Conservation (phyloP, 1,140 invertebrate species). For the Contarinia nasturtii region DNA sequence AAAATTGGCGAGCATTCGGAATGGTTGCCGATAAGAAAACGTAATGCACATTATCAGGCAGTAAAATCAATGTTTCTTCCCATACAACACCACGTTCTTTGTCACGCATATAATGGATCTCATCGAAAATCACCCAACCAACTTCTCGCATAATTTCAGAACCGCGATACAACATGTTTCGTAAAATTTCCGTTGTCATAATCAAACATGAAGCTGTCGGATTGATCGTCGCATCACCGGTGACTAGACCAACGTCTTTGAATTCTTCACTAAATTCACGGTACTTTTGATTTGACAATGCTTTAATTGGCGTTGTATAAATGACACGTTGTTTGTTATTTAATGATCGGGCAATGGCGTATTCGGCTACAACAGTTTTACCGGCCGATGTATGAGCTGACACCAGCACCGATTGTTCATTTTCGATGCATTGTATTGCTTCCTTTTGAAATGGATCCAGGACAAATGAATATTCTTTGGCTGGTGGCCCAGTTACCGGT, state of each 20-base stretch:
- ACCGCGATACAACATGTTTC: slow-evolving; percentile 97
- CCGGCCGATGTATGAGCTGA: slow-evolving; percentile 99
- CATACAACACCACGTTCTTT: slow-evolving; percentile 98
- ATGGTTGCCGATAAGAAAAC: slow-evolving; percentile 99
- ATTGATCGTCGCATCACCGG: slow-evolving; percentile 98
- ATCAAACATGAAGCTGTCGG: slow-evolving; percentile 93
- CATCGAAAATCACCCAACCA: slow-evolving; percentile 99
- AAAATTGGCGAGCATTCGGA: slow-evolving; percentile 95
- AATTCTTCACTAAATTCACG: slow-evolving; percentile 97
- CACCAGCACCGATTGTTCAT: slow-evolving; percentile 92
- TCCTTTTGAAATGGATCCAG: slow-evolving; percentile 98
- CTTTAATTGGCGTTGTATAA: slow-evolving; percentile 99
- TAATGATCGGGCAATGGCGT: slow-evolving; percentile 40
- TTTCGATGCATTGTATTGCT: slow-evolving; percentile 93
- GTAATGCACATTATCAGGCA: slow-evolving; percentile 96
- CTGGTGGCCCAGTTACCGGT: slow-evolving; percentile 40
- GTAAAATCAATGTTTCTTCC: slow-evolving; percentile 94
- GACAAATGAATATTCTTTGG: slow-evolving; percentile 86
- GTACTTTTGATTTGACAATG: slow-evolving; percentile 98
- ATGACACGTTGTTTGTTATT: slow-evolving; percentile 76
- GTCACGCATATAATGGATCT: slow-evolving; percentile 99
- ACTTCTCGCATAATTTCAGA: slow-evolving; percentile 97
- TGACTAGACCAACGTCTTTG: slow-evolving; percentile 92
- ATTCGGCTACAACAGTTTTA: slow-evolving; percentile 98
- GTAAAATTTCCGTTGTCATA: slow-evolving; percentile 99